Percentiles rank a stretch among this genome's conserved stretches.
Conservation (phyloP, 2,797 vertebrate genomes). For the Melanogrammus aeglefinus region DNA sequence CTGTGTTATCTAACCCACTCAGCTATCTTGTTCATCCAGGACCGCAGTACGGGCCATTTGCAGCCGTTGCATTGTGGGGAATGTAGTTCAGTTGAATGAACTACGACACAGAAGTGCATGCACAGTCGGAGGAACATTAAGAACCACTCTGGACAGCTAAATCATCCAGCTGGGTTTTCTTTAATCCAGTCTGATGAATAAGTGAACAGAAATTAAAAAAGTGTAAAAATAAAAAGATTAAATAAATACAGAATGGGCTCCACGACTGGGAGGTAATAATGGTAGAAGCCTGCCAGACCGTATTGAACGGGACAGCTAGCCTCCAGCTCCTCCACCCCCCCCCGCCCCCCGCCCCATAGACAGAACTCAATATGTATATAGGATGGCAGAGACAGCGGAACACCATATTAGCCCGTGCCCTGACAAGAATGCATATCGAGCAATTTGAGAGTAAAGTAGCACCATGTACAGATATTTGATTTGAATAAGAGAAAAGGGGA, state of each 20-base stretch:
- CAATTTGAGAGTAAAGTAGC: background rate
- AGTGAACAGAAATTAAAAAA: background rate
- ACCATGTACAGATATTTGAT: background rate
- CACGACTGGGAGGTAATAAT: background rate
- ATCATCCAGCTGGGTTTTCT: background rate
- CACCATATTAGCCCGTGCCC: background rate
- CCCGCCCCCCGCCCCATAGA: background rate
- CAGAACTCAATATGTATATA: background rate
- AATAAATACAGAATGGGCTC: background rate
- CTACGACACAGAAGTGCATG: no score
- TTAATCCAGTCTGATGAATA: background rate
- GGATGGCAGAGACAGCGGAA: background rate
- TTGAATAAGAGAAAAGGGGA: background rate
- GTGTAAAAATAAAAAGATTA: no score
- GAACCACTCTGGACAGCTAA: background rate
- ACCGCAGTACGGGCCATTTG: background rate
- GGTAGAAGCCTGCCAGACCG: background rate
- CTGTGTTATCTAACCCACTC: background rate
- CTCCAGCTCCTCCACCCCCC: background rate
- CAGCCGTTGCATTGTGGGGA: no score
- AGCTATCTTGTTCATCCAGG: background rate
- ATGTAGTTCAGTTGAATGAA: background rate
- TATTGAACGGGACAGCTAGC: background rate
- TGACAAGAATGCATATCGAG: background rate
- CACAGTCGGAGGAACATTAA: background rate